Evolutionary conservation across 2,113 vertebrate genomes (phyloP).

Genomic region (Lontra canadensis): DNA sequence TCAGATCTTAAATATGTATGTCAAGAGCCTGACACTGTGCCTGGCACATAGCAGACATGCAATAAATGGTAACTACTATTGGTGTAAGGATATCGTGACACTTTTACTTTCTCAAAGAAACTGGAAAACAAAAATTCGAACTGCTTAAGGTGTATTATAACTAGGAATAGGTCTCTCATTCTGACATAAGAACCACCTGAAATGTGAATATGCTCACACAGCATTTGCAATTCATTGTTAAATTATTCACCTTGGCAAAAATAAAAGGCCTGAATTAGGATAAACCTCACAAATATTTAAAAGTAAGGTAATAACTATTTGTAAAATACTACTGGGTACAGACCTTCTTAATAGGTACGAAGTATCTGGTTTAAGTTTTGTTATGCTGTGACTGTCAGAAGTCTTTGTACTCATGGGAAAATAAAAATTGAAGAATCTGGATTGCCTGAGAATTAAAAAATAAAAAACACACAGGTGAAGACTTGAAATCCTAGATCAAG

Average conservation of each 20-base stretch:
- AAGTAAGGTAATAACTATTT: slow-evolving; percentile 1
- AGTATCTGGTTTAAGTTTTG: neutral
- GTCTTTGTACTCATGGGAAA: neutral
- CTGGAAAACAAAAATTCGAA: neutral
- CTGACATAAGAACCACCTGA: neutral
- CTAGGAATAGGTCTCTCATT: neutral
- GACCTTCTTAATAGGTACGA: neutral
- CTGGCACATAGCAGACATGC: neutral
- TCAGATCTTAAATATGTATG: neutral
- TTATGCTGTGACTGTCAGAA: neutral
- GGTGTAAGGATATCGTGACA: neutral
- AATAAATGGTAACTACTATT: neutral
- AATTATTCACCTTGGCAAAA: neutral
- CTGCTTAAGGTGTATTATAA: neutral
- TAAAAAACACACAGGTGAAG: neutral
- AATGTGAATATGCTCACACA: neutral
- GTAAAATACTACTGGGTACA: neutral
- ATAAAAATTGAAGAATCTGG: slow-evolving; percentile 1
- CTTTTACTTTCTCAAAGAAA: slow-evolving; percentile 7
- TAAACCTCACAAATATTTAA: slow-evolving; percentile 25
- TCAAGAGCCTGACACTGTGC: neutral
- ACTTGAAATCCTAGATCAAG: neutral
- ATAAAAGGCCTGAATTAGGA: neutral
- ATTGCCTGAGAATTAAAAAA: neutral
- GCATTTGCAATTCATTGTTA: neutral